A percentile compares a stretch with the other conserved stretches of the same genome.
Conservation (phyloP, 2,888 invertebrate species). For the Agriopis leucophaearia region DNA sequence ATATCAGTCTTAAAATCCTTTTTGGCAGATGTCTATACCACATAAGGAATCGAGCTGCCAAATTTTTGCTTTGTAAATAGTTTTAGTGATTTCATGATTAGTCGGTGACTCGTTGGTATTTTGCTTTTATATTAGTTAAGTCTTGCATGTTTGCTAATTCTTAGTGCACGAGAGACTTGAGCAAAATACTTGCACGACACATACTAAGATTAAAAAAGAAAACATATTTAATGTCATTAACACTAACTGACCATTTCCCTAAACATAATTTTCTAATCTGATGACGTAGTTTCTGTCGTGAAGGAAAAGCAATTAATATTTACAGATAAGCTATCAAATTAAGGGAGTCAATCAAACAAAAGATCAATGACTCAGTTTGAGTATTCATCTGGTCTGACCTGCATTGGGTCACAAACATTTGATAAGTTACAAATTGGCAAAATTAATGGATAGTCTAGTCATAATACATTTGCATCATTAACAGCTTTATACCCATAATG, state of each 20-base stretch:
- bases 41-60: too few species aligned
- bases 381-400: conserved; percentile 7
- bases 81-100: too few species aligned
- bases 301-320: not conserved
- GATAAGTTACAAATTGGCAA: conserved; percentile 5
- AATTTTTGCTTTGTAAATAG: too few species aligned
- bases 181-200: too few species aligned
- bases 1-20: too few species aligned
- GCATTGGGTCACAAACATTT: not conserved
- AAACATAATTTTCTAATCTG: conserved; percentile 4
- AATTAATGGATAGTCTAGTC: not conserved
- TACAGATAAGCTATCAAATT: conserved; percentile 3
- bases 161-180: too few species aligned
- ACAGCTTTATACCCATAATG: not conserved
- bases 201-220: too few species aligned
- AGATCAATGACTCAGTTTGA: not conserved
- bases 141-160: too few species aligned
- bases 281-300: not conserved
- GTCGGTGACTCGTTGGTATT: too few species aligned
- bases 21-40: too few species aligned
- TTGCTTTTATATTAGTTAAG: too few species aligned
- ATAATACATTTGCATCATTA: not conserved
- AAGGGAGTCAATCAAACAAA: not conserved
- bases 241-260: conserved; percentile 10
- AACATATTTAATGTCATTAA: not conserved